A percentile compares a stretch with the other conserved stretches of the same genome.
Conservation (phyloP, 2,797 vertebrate genomes). For the Pantherophis alleghaniensis region DNA sequence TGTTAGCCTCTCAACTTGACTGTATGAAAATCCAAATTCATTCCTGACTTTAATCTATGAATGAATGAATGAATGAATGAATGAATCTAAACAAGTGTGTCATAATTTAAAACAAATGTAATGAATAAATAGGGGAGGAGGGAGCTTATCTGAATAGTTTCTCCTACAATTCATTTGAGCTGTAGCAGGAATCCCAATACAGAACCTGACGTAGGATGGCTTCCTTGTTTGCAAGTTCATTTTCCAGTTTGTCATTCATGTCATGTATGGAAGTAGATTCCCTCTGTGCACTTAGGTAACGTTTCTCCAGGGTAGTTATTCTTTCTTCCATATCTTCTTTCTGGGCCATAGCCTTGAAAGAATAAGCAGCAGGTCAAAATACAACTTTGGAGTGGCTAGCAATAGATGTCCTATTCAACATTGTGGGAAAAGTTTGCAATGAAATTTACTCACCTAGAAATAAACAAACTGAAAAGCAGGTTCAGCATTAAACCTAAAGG, state of each 20-base stretch:
- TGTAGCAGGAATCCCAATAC: conserved; percentile 40
- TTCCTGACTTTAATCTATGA: background rate
- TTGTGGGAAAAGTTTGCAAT: background rate
- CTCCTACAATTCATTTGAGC: background rate
- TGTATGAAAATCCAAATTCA: background rate
- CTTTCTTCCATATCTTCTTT: conserved; percentile 99
- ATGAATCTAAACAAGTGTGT: background rate
- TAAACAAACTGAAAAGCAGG: background rate
- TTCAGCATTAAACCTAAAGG: background rate
- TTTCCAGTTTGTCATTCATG: conserved; percentile 98
- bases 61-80: too few relatives aligned
- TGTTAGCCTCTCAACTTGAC: background rate
- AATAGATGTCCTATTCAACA: background rate
- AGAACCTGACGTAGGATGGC: conserved; percentile 94
- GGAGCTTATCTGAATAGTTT: background rate
- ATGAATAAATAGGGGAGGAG: background rate
- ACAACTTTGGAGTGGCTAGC: background rate
- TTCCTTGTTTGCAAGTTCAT: conserved; percentile 96
- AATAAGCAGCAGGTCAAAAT: background rate
- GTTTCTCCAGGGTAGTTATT: conserved; percentile 95
- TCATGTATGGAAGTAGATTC: conserved; percentile 98
- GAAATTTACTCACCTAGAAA: background rate
- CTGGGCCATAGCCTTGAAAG: conserved; percentile 94
- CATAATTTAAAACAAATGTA: background rate
- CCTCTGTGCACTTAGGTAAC: conserved; percentile 97